Conservation (phyloP, 2,797 vertebrate species). For the Siniperca undulata region DNA sequence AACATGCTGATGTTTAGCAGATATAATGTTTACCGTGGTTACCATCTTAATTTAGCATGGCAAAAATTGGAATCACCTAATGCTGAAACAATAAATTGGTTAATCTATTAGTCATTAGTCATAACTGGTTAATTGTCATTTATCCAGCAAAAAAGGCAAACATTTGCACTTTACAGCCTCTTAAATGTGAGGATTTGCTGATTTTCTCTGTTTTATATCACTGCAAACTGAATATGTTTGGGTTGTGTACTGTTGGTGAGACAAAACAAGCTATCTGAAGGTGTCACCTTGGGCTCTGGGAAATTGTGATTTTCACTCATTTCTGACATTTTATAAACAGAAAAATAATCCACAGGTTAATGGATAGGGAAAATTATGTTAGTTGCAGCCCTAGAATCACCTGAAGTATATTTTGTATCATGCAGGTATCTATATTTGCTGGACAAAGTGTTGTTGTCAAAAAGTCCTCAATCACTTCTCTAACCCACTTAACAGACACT, state of each 20-base stretch:
- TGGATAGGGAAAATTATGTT: background rate
- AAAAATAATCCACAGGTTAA: no score
- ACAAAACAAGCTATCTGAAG: background rate
- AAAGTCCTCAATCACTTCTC: conserved; percentile 20
- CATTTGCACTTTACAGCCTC: background rate
- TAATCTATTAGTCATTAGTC: background rate
- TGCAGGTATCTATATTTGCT: background rate
- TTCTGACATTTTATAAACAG: background rate
- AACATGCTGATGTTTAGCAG: background rate
- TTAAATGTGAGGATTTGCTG: background rate
- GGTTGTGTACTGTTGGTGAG: background rate
- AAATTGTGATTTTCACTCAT: background rate
- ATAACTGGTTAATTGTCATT: background rate
- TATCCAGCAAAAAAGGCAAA: background rate
- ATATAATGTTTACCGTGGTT: no score
- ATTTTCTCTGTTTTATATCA: background rate
- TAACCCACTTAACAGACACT: conserved; percentile 11
- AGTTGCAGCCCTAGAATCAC: background rate
- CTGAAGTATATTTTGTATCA: background rate
- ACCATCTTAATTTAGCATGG: background rate
- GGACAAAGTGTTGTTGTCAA: conserved; percentile 5
- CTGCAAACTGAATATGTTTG: background rate
- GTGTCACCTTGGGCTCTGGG: background rate
- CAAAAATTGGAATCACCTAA: background rate
- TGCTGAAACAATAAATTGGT: background rate